phyloP scores from a whole-genome alignment of 1,140 invertebrate genomes.

The Caenorhabditis latens region DNA sequence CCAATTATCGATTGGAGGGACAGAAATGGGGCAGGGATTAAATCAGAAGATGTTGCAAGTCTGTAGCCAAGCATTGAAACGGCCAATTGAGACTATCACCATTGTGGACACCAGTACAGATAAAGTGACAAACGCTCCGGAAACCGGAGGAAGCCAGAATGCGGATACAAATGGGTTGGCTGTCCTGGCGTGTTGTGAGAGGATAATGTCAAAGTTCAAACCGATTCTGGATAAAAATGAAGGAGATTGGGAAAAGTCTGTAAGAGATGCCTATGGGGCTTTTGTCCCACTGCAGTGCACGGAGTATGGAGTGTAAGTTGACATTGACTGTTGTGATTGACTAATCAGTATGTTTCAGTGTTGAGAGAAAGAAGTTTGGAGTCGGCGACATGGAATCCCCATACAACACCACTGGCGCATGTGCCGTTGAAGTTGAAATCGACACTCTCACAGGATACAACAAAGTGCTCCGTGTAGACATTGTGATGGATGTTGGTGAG shows the following conservation, averaged over 20 bases:
- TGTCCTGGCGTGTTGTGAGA: constrained; percentile 81
- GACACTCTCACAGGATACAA: constrained; percentile 80
- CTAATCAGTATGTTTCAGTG: constrained; percentile 55
- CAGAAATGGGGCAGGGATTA: constrained; percentile 73
- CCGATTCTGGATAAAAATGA: constrained; percentile 84
- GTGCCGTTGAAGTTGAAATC: constrained; percentile 78
- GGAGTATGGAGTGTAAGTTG: constrained; percentile 65
- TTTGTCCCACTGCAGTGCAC: constrained; percentile 65
- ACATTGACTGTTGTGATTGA: no score
- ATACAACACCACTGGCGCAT: constrained; percentile 72
- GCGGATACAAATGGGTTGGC: constrained; percentile 96
- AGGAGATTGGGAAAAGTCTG: constrained; percentile 87
- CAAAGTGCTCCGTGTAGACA: constrained; percentile 73
- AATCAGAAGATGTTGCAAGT: constrained; percentile 69
- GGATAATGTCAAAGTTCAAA: constrained; percentile 84
- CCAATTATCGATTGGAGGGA: constrained; percentile 68
- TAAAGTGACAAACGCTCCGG: constrained; percentile 91
- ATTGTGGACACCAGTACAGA: constrained; percentile 90
- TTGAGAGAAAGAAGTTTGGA: constrained; percentile 28
- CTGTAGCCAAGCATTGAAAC: constrained; percentile 66
- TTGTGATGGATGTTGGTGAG: constrained; percentile 78
- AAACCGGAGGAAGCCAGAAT: constrained; percentile 89
- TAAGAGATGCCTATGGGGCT: constrained; percentile 80
- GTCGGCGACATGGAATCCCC: constrained; percentile 47
- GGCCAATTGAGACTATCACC: constrained; percentile 86